Evolutionary conservation across 2,888 invertebrate genomes (phyloP).

Genomic region (Zaprionus bogoriensis): DNA sequence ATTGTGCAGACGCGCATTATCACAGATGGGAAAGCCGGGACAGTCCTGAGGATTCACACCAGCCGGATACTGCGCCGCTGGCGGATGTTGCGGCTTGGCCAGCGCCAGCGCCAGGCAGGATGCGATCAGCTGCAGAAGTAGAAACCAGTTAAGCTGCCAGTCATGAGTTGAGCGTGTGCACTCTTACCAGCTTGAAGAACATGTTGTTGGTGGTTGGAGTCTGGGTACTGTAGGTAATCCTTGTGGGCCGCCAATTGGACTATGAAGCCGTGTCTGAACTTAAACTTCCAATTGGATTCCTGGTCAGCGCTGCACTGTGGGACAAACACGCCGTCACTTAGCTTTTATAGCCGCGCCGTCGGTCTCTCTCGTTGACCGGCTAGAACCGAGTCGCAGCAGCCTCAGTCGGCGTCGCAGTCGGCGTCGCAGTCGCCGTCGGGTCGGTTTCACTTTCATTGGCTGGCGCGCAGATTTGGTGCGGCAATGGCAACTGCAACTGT

Average conservation of each 20-base stretch:
- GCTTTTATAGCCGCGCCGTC: conserved; percentile 80
- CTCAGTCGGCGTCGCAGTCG: conserved; percentile 11
- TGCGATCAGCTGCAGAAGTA: conserved; percentile 70
- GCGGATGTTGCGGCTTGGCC: conserved; percentile 82
- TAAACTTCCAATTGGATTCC: conserved; percentile 83
- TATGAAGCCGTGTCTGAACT: conserved; percentile 79
- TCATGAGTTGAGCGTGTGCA: not conserved
- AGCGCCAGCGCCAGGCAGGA: conserved; percentile 78
- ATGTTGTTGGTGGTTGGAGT: conserved; percentile 62
- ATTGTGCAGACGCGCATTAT: conserved; percentile 83
- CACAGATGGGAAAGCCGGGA: conserved; percentile 84
- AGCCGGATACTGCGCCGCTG: conserved; percentile 83
- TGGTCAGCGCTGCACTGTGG: conserved; percentile 81
- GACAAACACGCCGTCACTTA: conserved; percentile 64
- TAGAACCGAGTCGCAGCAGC: conserved; percentile 46
- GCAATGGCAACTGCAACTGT: conserved; percentile 38
- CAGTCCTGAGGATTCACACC: conserved; percentile 84
- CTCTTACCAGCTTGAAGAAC: conserved; percentile 83
- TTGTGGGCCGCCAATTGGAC: conserved; percentile 81
- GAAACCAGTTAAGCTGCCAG: not conserved
- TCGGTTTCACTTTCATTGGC: conserved; percentile 76
- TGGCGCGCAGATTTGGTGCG: conserved; percentile 55
- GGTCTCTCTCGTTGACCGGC: conserved; percentile 46
- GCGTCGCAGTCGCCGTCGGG: conserved; percentile 31
- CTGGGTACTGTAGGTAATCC: conserved; percentile 47